Evolutionary conservation across 2,113 vertebrate genomes (phyloP).

Genomic region (Anolis sagrei): DNA sequence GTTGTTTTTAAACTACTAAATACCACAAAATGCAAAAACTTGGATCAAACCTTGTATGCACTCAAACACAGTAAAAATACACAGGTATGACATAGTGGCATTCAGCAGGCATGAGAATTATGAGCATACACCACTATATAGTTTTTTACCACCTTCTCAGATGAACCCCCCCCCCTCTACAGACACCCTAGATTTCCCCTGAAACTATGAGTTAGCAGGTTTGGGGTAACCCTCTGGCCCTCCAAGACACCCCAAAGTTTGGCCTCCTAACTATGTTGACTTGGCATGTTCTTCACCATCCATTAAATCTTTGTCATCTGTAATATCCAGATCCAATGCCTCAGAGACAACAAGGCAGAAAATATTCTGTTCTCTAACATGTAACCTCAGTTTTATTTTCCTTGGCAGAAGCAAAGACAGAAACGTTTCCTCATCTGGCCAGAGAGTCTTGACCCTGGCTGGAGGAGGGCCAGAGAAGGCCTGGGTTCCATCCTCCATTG

Average conservation of each 20-base stretch:
- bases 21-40: too few relatives aligned
- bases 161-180: too few relatives aligned
- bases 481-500: conserved; percentile 36
- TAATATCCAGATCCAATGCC: neutral
- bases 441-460: conserved; percentile 44
- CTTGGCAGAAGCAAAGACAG: conserved; percentile 61
- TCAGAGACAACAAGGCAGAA: neutral
- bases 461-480: conserved; percentile 56
- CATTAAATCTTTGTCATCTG: neutral
- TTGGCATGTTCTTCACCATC: neutral
- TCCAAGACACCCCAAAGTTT: neutral
- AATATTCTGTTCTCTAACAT: conserved; percentile 9
- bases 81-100: too few relatives aligned
- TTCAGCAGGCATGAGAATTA: too few relatives aligned
- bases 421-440: conserved; percentile 46
- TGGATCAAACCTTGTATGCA: too few relatives aligned
- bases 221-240: neutral
- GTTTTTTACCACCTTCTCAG: too few relatives aligned
- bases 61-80: too few relatives aligned
- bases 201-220: too few relatives aligned
- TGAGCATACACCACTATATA: too few relatives aligned
- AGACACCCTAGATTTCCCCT: too few relatives aligned
- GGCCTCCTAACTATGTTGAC: neutral
- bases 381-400: conserved; percentile 43
- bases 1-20: too few relatives aligned